phyloP scores from a whole-genome alignment of 2,113 vertebrate species.

The Pycnonotus jocosus region DNA sequence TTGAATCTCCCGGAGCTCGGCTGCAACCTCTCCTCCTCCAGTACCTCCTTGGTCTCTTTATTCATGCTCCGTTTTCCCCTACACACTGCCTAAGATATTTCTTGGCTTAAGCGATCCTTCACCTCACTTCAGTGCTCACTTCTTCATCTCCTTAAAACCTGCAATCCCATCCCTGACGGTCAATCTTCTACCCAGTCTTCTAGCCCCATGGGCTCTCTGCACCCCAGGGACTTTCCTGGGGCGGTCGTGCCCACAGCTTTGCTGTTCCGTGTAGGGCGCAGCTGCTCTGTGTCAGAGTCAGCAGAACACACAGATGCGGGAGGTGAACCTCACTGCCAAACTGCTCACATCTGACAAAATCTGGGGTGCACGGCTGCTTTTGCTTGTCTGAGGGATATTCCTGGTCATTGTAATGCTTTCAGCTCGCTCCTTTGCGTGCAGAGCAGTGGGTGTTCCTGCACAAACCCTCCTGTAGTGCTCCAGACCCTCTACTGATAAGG shows the following conservation, averaged over 20 bases:
- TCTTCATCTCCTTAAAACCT: not conserved
- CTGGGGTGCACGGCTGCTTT: not conserved
- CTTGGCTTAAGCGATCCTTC: not conserved
- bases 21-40: not conserved
- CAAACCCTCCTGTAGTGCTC: not conserved
- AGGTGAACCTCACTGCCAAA: not conserved
- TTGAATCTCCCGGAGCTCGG: not conserved
- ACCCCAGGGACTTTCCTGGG: not conserved
- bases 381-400: not conserved
- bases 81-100: not conserved
- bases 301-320: rapidly evolving
- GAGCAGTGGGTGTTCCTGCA: not conserved
- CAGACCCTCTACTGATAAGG: not conserved
- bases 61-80: not conserved
- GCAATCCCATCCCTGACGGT: not conserved
- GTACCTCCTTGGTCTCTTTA: not conserved
- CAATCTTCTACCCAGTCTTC: not conserved
- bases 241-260: rapidly evolving
- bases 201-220: rapidly evolving
- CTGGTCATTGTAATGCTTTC: not conserved
- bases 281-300: not conserved
- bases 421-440: not conserved
- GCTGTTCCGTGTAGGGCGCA: rapidly evolving
- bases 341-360: not conserved
- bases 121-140: not conserved